These are phyloP conservation scores for Caenorhabditis briggsae DNA, from an alignment of 1,140 invertebrate genomes.

Conservation along the genomic window DNA sequence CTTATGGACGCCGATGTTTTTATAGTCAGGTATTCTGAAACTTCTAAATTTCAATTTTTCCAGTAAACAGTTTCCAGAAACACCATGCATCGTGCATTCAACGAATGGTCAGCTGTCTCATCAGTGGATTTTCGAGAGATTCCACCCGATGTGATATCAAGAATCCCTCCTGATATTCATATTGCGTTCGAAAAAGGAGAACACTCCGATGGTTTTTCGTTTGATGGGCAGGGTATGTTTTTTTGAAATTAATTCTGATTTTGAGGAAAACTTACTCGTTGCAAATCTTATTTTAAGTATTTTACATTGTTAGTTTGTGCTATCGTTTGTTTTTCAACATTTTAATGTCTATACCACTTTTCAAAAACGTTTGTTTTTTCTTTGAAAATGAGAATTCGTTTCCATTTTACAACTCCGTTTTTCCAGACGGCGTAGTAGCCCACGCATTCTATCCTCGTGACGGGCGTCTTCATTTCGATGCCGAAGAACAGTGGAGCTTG, in stretches of 20 bases:
- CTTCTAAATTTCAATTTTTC: not conserved
- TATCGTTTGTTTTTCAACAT: no score
- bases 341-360: no score
- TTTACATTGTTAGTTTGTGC: no score
- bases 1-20: constrained; percentile 46
- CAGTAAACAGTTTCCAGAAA: constrained; percentile 70
- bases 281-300: no score
- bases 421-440: constrained; percentile 75
- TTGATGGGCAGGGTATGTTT: constrained; percentile 71
- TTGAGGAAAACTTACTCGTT: no score
- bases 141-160: constrained; percentile 38
- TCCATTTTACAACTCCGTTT: no score
- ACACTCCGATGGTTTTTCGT: constrained; percentile 73
- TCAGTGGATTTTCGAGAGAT: constrained; percentile 70
- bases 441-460: constrained; percentile 77
- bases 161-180: constrained; percentile 62
- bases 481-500: constrained; percentile 77
- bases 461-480: constrained; percentile 76
- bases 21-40: constrained; percentile 54
- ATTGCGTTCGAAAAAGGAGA: constrained; percentile 71
- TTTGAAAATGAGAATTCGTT: no score
- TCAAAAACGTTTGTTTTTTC: no score
- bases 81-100: constrained; percentile 74
- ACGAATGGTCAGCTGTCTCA: constrained; percentile 72
- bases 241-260: not conserved